Evolutionary conservation across 1,140 invertebrate genomes (phyloP), one percentile per base, ranked within the genome.

Genomic region (Rhagoletis pomonella): DNA sequence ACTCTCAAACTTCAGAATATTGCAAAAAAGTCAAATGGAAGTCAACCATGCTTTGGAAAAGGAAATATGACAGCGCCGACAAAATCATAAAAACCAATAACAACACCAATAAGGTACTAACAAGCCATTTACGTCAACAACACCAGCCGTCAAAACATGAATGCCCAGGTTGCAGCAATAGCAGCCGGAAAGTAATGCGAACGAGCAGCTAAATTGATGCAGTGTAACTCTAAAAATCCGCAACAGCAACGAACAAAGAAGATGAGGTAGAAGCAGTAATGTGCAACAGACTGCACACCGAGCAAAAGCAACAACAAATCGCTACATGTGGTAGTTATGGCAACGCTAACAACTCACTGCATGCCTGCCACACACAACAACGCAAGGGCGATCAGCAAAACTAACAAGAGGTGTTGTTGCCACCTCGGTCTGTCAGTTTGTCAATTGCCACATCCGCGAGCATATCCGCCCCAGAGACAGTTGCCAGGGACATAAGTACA

Each of bases 101-200:
- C 14, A 73, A 81, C n/a, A 50, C 47, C 73, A 55, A 55, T 55
- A 81, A 81, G 17, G 73, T 47, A 81, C 73, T 81, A 81, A 81
- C 73, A 81, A 81, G 73, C 19, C 73, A 81, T 81, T 81, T 81
- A 14, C 47, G 73, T 81, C 44, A 81, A 81, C 19, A 81, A 81
- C 73, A 81, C 73, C 73, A 81, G 73, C 44, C 73, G 73, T 81
- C 73, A 81, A 81, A 81, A 81, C 73, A 81, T 19, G 17, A 50
- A 58, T 19, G 12, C 73, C 42, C 47, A 44, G 9, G 73, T 73
- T 73, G 39, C 67, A 73, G 73, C 47, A 9, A 55, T 4, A 50
- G n/a, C 73, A 77, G 47, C 29, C 29, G 29, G 64, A 12, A 67
- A 67, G 19, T 17, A 29, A 67, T 67, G 19, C 64, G 64, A 67